A percentile compares a stretch with the other conserved stretches of the same genome.
Conservation (phyloP, 2,113 vertebrate species). For the Bubo blakistoni region DNA sequence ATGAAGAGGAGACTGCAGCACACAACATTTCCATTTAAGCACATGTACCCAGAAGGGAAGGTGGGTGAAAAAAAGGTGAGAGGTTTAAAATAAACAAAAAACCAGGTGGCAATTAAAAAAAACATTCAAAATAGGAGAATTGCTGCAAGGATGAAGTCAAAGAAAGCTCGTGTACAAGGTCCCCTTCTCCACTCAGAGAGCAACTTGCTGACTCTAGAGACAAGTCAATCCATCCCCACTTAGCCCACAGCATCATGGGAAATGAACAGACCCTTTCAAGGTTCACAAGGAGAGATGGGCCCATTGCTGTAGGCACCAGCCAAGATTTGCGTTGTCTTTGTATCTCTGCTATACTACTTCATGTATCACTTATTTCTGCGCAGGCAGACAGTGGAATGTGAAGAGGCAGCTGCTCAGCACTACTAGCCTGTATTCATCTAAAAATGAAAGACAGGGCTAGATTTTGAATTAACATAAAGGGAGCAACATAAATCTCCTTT, state of each 20-base stretch:
- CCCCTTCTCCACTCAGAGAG: background rate
- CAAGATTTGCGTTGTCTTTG: background rate
- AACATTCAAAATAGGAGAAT: background rate
- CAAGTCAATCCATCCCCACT: background rate
- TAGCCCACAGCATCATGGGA: background rate
- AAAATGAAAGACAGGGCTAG: background rate
- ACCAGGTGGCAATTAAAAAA: background rate
- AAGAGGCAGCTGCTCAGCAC: background rate
- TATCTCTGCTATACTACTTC: background rate
- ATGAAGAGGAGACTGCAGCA: background rate
- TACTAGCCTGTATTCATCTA: accelerated
- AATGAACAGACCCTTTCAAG: background rate
- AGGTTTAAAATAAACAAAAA: background rate
- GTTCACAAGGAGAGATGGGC: background rate
- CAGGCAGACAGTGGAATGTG: background rate
- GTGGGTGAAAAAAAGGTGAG: accelerated
- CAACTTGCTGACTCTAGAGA: background rate
- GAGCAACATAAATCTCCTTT: background rate
- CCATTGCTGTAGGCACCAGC: background rate
- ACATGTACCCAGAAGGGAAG: background rate
- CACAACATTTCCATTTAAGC: background rate
- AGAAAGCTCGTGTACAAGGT: background rate
- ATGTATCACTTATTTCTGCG: background rate
- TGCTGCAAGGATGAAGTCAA: background rate
- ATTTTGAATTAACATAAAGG: background rate